phyloP scores from a whole-genome alignment of 2,888 invertebrate genomes.

The Ophioninae sp. region DNA sequence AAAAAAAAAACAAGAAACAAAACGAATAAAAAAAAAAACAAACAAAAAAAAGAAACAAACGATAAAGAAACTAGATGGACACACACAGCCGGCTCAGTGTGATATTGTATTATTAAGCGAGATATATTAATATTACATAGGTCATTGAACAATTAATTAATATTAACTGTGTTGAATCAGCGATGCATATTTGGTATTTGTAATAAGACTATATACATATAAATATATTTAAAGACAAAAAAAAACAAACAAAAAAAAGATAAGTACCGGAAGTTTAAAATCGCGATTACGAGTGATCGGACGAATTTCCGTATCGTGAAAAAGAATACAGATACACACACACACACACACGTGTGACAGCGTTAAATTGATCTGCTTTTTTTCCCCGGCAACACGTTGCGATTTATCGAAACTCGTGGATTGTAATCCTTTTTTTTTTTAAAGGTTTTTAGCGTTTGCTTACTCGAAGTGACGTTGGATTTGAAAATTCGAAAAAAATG shows the following conservation, averaged over 20 bases:
- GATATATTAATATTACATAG: conserved; percentile 65
- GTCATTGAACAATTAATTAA: conserved; percentile 62
- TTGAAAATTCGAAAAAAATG: background rate
- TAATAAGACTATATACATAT: conserved; percentile 59
- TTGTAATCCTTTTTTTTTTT: background rate
- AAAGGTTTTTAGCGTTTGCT: background rate
- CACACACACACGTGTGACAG: background rate
- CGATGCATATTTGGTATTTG: conserved; percentile 66
- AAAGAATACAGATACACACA: background rate
- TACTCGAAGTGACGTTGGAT: background rate
- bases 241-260: conserved; percentile 12
- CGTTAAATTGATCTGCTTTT: background rate
- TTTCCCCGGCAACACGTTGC: background rate
- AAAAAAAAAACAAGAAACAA: background rate
- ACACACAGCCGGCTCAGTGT: conserved; percentile 80
- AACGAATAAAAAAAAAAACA: no score
- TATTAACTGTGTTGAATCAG: conserved; percentile 65
- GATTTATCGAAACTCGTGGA: background rate
- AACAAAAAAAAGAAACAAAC: conserved; percentile 29
- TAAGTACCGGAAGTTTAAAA: conserved; percentile 33
- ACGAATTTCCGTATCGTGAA: conserved; percentile 42
- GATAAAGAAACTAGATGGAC: conserved; percentile 66
- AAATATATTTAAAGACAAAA: no score
- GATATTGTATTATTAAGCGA: conserved; percentile 78
- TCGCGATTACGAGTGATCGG: conserved; percentile 21